Evolutionary conservation across 2,113 vertebrate species (phyloP).

Genomic region (Xiphias gladius): DNA sequence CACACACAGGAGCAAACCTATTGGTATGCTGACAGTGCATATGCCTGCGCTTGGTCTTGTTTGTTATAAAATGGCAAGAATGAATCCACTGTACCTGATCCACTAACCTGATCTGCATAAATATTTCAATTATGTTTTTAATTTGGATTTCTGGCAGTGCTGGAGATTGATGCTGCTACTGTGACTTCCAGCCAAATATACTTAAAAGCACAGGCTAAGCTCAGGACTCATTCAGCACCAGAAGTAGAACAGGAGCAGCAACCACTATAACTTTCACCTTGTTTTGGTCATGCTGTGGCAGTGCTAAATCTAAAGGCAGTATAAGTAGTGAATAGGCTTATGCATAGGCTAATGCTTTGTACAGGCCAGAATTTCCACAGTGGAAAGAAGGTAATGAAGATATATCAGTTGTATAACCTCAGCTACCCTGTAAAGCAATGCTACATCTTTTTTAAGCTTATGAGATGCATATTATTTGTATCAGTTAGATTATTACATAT

Average conservation of each 20-base stretch:
- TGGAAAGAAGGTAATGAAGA: no score
- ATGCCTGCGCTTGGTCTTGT: neutral
- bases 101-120: slow-evolving; percentile 33
- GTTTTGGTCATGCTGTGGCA: neutral
- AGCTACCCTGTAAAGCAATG: neutral
- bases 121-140: slow-evolving; percentile 53
- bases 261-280: neutral
- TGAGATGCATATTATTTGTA: neutral
- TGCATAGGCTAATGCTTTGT: neutral
- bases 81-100: neutral
- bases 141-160: slow-evolving; percentile 36
- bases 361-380: neutral
- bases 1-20: neutral
- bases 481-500: neutral
- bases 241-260: slow-evolving; percentile 5
- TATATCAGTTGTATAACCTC: neutral
- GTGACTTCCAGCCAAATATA: slow-evolving; percentile 32
- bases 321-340: neutral
- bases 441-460: no score
- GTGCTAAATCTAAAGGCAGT: neutral
- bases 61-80: slow-evolving; percentile 41
- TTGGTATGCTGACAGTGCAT: neutral
- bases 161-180: slow-evolving; percentile 20
- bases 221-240: slow-evolving; percentile 29
- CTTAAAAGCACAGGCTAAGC: slow-evolving; percentile 17